A percentile compares a stretch with the other conserved stretches of the same genome.
These are phyloP conservation scores for Brachionus calyciflorus DNA, from an alignment of 1,140 invertebrate genomes.

Conservation along the genomic window DNA sequence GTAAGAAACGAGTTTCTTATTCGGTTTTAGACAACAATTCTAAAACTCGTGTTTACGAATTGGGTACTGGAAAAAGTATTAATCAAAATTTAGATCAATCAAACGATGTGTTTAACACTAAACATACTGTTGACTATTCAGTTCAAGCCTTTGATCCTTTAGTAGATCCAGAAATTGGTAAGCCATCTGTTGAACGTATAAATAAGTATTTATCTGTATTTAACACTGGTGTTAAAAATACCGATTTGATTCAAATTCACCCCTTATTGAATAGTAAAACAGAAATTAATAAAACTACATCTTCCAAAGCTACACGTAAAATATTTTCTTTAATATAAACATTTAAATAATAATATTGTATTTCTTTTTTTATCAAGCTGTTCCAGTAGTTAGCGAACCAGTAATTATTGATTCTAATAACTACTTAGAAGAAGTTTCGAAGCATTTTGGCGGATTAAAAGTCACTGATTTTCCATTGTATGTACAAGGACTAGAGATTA, in stretches of 20 bases:
- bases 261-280: conserved; percentile 35
- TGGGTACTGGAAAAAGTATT: background rate
- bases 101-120: background rate
- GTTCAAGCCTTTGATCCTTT: background rate
- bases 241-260: conserved; percentile 45
- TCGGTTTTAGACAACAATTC: background rate
- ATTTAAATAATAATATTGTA: background rate
- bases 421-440: conserved; percentile 25
- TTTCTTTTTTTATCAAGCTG: background rate
- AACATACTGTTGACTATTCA: conserved; percentile 31
- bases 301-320: background rate
- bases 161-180: background rate
- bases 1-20: background rate
- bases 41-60: conserved; percentile 23
- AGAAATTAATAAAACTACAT: background rate
- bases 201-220: conserved; percentile 27
- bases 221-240: conserved; percentile 38
- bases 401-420: conserved; percentile 37
- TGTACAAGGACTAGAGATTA: conserved; percentile 44
- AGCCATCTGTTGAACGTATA: conserved; percentile 9
- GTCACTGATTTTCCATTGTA: conserved; percentile 45
- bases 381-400: background rate
- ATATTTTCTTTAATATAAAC: background rate
- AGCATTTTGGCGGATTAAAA: conserved; percentile 33
- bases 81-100: background rate